phyloP scores from a whole-genome alignment of 2,797 vertebrate species.

The Gobio occitaniae region DNA sequence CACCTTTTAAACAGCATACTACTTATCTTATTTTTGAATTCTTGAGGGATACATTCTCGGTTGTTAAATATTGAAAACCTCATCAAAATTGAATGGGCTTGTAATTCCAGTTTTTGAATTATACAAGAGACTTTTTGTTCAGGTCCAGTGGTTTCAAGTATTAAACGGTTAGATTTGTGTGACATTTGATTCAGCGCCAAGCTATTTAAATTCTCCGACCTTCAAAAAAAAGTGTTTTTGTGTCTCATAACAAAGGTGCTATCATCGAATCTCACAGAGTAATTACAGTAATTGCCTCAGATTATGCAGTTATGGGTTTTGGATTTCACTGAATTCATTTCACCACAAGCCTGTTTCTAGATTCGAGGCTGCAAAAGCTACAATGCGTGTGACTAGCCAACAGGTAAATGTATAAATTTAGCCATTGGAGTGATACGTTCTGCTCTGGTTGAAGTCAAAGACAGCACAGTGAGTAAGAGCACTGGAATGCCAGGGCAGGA shows the following conservation, averaged over 20 bases:
- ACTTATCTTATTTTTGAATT: not conserved
- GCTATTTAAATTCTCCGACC: not conserved
- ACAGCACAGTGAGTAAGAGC: constrained; percentile 57
- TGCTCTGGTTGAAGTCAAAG: constrained; percentile 59
- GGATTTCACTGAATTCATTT: constrained; percentile 53
- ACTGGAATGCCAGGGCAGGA: constrained; percentile 58
- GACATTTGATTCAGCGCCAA: constrained; percentile 2
- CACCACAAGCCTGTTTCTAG: constrained; percentile 50
- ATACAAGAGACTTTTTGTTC: not conserved
- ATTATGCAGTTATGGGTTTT: constrained; percentile 51
- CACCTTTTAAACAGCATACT: not conserved
- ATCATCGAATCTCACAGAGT: constrained; percentile 24
- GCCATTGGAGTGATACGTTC: constrained; percentile 42
- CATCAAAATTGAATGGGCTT: not conserved
- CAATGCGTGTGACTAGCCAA: constrained; percentile 3
- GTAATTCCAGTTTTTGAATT: not conserved
- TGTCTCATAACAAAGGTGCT: constrained; percentile 22
- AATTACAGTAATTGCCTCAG: constrained; percentile 61
- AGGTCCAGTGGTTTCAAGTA: not conserved
- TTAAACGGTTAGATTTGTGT: not conserved
- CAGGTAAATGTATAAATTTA: constrained; percentile 49
- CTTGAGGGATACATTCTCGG: not conserved
- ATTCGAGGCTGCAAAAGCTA: constrained; percentile 27
- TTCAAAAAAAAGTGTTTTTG: constrained; percentile 46
- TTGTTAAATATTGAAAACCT: constrained; percentile 8